phyloP scores from a whole-genome alignment of 2,888 invertebrate species.

The Hydriomena furcata region DNA sequence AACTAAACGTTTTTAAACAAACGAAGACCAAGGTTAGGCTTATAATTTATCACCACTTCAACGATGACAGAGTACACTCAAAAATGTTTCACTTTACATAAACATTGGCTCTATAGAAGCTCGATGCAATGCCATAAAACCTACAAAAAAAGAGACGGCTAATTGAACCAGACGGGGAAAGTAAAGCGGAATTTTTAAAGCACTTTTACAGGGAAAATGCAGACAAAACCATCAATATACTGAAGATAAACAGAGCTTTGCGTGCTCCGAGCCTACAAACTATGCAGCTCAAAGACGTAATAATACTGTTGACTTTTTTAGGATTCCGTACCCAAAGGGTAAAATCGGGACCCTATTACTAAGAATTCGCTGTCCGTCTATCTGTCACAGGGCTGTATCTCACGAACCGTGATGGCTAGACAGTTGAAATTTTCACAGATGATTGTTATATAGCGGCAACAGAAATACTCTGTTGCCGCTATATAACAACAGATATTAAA shows the following conservation, averaged over 20 bases:
- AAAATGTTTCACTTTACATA: conserved; percentile 61
- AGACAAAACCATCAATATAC: conserved; percentile 36
- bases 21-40: conserved; percentile 74
- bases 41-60: conserved; percentile 79
- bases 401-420: too few species aligned
- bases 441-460: too few species aligned
- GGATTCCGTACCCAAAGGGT: too few species aligned
- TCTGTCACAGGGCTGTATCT: too few species aligned
- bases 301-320: conserved; percentile 72
- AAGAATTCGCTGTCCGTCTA: too few species aligned
- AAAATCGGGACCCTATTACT: too few species aligned
- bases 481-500: too few species aligned
- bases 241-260: conserved; percentile 24
- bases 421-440: too few species aligned
- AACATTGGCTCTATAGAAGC: conserved; percentile 54
- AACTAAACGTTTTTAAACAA: conserved; percentile 70
- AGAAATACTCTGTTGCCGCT: too few species aligned
- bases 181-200: conserved; percentile 46
- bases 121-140: conserved; percentile 34
- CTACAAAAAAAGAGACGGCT: conserved; percentile 34
- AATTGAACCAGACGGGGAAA: conserved; percentile 48
- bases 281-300: conserved; percentile 65
- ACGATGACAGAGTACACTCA: conserved; percentile 62
- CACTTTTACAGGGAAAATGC: conserved; percentile 34
- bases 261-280: conserved; percentile 8